Evolutionary conservation across 2,888 invertebrate species (phyloP).

Genomic region (Pediacus dermestoides): DNA sequence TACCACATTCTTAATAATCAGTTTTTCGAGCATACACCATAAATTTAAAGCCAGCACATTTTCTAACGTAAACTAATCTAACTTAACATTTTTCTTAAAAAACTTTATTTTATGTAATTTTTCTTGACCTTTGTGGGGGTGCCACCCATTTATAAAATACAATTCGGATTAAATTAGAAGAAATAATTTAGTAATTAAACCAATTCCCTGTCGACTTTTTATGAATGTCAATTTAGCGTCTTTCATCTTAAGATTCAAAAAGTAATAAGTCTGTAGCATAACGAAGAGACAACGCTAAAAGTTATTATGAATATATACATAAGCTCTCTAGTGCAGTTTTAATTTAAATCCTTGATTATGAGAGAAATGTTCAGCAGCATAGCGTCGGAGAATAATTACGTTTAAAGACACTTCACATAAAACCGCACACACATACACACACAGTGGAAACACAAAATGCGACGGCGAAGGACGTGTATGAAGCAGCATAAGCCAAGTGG

Average conservation of each 20-base stretch:
- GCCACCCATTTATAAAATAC: too few species aligned
- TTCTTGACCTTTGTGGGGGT: too few species aligned
- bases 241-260: too few species aligned
- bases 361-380: conserved; percentile 10
- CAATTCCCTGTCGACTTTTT: conserved; percentile 1
- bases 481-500: conserved; percentile 3
- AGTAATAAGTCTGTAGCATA: too few species aligned
- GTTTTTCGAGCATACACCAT: too few species aligned
- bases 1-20: too few species aligned
- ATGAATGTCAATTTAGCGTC: not conserved
- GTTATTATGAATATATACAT: conserved; percentile 5
- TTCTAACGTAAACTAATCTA: too few species aligned
- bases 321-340: conserved; percentile 4
- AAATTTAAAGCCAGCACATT: too few species aligned
- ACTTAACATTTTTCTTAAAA: too few species aligned
- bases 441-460: conserved; percentile 7
- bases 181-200: too few species aligned
- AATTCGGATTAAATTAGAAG: too few species aligned
- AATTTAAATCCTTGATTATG: conserved; percentile 11
- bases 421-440: conserved; percentile 6
- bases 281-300: conserved; percentile 5
- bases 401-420: conserved; percentile 11
- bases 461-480: not conserved
- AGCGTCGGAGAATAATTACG: conserved; percentile 10
- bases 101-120: too few species aligned